These are phyloP conservation scores for Acronicta alni DNA, from an alignment of 2,888 invertebrate genomes.

Conservation along the genomic window DNA sequence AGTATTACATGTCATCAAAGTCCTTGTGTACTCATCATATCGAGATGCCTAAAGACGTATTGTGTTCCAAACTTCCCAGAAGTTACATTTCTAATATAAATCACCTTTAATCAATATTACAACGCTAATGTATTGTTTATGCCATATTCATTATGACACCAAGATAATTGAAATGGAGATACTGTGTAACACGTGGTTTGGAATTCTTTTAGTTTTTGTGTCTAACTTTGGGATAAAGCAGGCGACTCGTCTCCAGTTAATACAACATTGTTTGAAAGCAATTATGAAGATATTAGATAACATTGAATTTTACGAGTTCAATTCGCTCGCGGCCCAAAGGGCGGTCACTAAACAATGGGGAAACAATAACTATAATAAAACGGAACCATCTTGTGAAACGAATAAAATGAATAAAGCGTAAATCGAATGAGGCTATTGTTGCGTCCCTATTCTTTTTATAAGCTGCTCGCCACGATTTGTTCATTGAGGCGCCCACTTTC, in stretches of 20 bases:
- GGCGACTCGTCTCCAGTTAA: not conserved
- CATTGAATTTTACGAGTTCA: constrained; percentile 54
- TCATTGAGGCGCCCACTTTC: constrained; percentile 68
- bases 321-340: constrained; percentile 56
- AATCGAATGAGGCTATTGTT: constrained; percentile 80
- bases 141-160: not conserved
- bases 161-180: not conserved
- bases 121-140: not conserved
- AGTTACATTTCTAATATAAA: not conserved
- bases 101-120: not conserved
- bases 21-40: constrained; percentile 33
- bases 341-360: constrained; percentile 60
- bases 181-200: not conserved
- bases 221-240: no score
- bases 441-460: constrained; percentile 72
- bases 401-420: constrained; percentile 69
- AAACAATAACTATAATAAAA: constrained; percentile 71
- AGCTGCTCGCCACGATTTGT: constrained; percentile 73
- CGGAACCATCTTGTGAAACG: constrained; percentile 60
- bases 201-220: no score
- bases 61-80: constrained; percentile 30
- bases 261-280: constrained; percentile 31
- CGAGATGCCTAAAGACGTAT: constrained; percentile 26
- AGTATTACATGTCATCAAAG: constrained; percentile 36
- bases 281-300: constrained; percentile 54